These are phyloP conservation scores for Temnothorax rugatulus DNA, from an alignment of 2,888 invertebrate species.

Conservation along the genomic window DNA sequence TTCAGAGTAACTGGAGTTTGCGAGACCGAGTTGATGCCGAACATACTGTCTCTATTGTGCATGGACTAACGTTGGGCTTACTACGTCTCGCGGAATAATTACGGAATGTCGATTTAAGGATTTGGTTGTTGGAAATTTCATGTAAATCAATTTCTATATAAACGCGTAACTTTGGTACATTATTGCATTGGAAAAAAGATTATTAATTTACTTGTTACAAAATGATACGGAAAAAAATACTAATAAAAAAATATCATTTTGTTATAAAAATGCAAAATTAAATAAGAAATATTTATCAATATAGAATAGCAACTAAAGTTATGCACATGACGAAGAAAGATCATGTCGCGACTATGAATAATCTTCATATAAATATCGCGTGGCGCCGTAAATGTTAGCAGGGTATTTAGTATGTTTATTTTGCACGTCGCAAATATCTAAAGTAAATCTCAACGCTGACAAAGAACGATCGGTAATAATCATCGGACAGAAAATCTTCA, in stretches of 20 bases:
- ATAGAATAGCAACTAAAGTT: background rate
- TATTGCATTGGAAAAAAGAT: background rate
- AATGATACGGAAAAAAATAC: background rate
- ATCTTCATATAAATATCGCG: background rate
- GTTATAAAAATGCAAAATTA: background rate
- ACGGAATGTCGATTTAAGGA: conserved; percentile 40
- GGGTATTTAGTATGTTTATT: conserved; percentile 1
- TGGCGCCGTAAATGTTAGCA: too few species aligned
- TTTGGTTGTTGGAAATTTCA: background rate
- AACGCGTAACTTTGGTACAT: background rate
- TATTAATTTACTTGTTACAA: background rate
- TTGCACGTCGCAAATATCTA: background rate
- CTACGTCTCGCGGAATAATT: conserved; percentile 31
- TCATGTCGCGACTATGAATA: background rate
- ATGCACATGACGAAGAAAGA: background rate
- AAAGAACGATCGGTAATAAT: conserved; percentile 30
- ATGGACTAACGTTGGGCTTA: conserved; percentile 9
- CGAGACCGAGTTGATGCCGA: conserved; percentile 39
- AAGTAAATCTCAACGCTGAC: conserved; percentile 30
- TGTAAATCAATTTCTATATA: conserved; percentile 1
- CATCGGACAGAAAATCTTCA: conserved; percentile 15
- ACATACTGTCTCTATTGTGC: conserved; percentile 17
- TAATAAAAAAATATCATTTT: background rate
- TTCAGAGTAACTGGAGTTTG: conserved; percentile 47
- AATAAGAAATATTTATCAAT: background rate